Percentiles rank a stretch among this genome's conserved stretches.
These are phyloP conservation scores for Corynorhinus townsendii DNA, from an alignment of 2,113 vertebrate species.

Conservation along the genomic window DNA sequence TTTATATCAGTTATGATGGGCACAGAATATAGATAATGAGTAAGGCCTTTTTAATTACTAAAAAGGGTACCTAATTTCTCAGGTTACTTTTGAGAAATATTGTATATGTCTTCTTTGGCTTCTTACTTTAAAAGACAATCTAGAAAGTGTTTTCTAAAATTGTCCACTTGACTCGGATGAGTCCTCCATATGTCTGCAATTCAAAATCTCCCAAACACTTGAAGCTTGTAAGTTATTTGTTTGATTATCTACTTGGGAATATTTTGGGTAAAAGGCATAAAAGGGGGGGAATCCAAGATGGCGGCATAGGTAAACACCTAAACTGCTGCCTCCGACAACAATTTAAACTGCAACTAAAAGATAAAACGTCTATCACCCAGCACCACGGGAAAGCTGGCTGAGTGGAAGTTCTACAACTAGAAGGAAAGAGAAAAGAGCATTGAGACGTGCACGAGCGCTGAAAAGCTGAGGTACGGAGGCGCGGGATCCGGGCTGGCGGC, in stretches of 20 bases:
- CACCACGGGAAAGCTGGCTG: no score
- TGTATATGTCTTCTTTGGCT: not conserved
- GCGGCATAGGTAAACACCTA: no score
- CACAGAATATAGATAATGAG: not conserved
- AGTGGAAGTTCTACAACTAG: no score
- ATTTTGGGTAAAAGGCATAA: not conserved
- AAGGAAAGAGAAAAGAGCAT: no score
- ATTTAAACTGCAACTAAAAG: no score
- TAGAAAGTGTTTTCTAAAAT: slow-evolving; percentile 17
- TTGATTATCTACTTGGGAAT: not conserved
- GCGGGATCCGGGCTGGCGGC: no score
- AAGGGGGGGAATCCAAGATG: no score
- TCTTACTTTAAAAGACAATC: slow-evolving; percentile 26
- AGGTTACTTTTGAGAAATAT: slow-evolving; percentile 12
- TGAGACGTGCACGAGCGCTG: no score
- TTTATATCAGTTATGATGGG: not conserved
- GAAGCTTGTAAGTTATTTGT: not conserved
- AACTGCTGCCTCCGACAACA: no score
- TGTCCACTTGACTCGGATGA: not conserved
- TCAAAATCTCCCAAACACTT: not conserved
- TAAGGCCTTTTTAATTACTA: not conserved
- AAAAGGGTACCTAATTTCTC: not conserved
- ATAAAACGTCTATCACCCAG: no score
- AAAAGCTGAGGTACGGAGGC: no score
- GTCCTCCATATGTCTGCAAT: not conserved